These are phyloP conservation scores for Embiotoca jacksoni DNA, from an alignment of 2,113 vertebrate genomes.

Conservation along the genomic window DNA sequence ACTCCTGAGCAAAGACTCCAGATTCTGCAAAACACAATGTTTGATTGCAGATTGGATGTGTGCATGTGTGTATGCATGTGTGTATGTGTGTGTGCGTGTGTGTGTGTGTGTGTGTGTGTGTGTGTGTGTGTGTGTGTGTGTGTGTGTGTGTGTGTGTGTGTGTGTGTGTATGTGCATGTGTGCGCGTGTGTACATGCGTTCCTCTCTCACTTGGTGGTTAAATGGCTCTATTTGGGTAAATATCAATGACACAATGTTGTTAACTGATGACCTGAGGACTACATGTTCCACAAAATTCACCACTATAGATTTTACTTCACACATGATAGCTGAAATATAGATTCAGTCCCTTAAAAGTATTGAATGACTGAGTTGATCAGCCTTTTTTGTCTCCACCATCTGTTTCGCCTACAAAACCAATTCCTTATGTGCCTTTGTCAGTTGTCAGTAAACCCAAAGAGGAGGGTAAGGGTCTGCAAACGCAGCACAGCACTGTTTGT, in stretches of 20 bases:
- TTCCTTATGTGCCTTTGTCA: background rate
- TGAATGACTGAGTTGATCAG: background rate
- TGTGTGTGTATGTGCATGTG: background rate
- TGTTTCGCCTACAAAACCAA: background rate
- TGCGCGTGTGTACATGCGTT: too few relatives aligned
- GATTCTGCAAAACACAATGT: conserved; percentile 37
- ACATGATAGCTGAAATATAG: too few relatives aligned
- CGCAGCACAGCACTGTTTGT: background rate
- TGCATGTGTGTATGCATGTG: background rate
- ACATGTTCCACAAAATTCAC: background rate
- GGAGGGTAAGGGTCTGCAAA: conserved; percentile 15
- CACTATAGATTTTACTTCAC: background rate
- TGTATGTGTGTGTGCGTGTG: background rate
- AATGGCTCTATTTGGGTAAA: background rate
- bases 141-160: background rate
- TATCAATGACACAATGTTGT: too few relatives aligned
- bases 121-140: background rate
- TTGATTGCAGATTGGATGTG: conserved; percentile 5
- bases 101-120: background rate
- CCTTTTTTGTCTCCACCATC: background rate
- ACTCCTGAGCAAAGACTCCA: conserved; percentile 25
- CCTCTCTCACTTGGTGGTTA: background rate
- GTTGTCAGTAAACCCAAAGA: conserved; percentile 5
- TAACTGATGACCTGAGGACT: background rate
- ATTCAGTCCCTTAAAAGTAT: too few relatives aligned